Evolutionary conservation across 2,113 vertebrate genomes (phyloP), one percentile per base, ranked within the genome.

Genomic region (human): DNA sequence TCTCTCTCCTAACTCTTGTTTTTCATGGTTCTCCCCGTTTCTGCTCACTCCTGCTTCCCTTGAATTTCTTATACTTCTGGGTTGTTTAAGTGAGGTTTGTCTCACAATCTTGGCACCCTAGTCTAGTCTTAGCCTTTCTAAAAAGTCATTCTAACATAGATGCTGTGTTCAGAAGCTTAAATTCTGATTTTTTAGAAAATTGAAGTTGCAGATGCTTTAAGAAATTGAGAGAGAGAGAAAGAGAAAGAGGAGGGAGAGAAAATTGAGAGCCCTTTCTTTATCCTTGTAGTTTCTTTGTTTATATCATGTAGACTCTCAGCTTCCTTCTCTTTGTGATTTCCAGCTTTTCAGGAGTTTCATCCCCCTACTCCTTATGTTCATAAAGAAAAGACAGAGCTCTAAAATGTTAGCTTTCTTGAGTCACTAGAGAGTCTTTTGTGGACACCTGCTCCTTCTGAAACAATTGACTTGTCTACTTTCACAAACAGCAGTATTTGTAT

Each of bases 241-340:
- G 35, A 20, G 9, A 20, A 18, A 73, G 23, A 12, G 17, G 9
- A n/a, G 25, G 48, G 52, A 35, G 27, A 88, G n/a, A 92, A 52
- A 35, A 70, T 78, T 17, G 18, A 73, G 75, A 50, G 12, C 20
- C 57, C 17, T 89, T 86, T 25, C 10, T 57, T 93, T 86, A 48
- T 73, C 70, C 30, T 38, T 23, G 12, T 78, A 45, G 14, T 66
- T 64, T 80, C 35, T 66, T 82, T 92, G 35, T 61, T 70, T 50
- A 59, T 64, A 40, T 50, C 13, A 68, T 32, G 8, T 8, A 79
- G 43, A 89, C 0, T n/a, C 35, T 57, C 55, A n/a, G 27, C 38
- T 93, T 91, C 55, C 57, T 96, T 81, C 66, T 79, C 75, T 90
- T 91, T 57, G 22, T 96, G 25, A 48, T 95, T 87, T 80, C 6